Percentiles rank a stretch among this genome's conserved stretches.
Conservation (phyloP, 2,797 vertebrate genomes). For the Todus mexicanus region DNA sequence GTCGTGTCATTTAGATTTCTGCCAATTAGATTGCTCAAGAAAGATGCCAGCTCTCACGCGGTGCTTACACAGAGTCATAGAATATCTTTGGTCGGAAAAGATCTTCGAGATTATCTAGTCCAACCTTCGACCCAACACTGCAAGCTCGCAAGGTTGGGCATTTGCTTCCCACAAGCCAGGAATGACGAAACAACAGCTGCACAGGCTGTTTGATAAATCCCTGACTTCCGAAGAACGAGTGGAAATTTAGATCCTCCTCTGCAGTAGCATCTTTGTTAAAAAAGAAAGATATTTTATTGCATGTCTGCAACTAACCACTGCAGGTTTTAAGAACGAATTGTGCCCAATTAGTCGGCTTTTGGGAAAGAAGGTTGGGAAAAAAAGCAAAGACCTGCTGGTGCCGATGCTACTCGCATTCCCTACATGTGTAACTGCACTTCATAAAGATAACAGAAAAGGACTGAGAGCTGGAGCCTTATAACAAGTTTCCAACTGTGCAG, state of each 20-base stretch:
- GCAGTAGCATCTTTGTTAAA: background rate
- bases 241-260: background rate
- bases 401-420: background rate
- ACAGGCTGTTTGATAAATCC: background rate
- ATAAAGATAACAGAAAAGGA: slow-evolving; percentile 17
- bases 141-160: background rate
- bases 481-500: slow-evolving; percentile 51
- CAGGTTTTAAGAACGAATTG: background rate
- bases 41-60: background rate
- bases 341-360: background rate
- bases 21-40: background rate
- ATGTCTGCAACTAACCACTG: background rate
- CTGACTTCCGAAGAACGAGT: background rate
- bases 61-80: too few species aligned
- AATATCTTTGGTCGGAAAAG: too few species aligned
- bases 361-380: background rate
- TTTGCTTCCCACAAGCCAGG: background rate
- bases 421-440: background rate
- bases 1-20: background rate
- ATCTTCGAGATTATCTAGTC: too few species aligned
- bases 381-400: background rate
- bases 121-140: too few species aligned
- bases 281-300: background rate
- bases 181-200: background rate
- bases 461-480: background rate